phyloP scores from a whole-genome alignment of 2,113 vertebrate species.

The Microcebus murinus region DNA sequence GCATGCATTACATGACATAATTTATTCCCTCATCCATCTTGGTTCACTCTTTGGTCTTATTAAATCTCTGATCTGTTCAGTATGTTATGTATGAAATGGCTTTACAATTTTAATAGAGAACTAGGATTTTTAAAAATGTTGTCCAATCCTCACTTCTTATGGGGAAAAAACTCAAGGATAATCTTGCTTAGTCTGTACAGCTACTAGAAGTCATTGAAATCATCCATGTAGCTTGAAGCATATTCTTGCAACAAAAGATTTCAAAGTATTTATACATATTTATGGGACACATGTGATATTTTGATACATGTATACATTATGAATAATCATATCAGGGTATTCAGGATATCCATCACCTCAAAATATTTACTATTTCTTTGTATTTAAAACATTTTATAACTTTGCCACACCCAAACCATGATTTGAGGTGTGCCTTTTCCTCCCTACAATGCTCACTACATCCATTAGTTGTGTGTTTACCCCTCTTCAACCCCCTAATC shows the following conservation, averaged over 20 bases:
- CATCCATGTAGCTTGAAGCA: not conserved
- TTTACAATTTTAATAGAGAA: not conserved
- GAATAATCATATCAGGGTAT: not conserved
- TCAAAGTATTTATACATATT: not conserved
- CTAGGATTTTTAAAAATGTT: not conserved
- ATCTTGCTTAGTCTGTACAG: not conserved
- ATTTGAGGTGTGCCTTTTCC: too few relatives aligned
- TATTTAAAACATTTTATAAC: not conserved
- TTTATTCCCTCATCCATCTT: not conserved
- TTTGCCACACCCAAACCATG: too few relatives aligned
- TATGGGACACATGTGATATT: too few relatives aligned
- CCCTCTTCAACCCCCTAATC: too few relatives aligned
- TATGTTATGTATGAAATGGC: not conserved
- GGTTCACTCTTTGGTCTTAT: not conserved
- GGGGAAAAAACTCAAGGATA: not conserved
- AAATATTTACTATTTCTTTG: not conserved
- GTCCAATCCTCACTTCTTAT: not conserved
- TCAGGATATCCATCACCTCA: not conserved
- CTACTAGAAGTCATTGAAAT: not conserved
- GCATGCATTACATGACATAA: not conserved
- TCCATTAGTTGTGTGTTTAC: too few relatives aligned
- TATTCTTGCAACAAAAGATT: not conserved
- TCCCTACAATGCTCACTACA: too few relatives aligned
- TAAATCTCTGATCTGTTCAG: not conserved
- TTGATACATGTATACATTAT: too few relatives aligned